Percentiles rank a stretch among this genome's conserved stretches.
Conservation (phyloP, 1,140 invertebrate genomes). For the Drosophila rhopaloa region DNA sequence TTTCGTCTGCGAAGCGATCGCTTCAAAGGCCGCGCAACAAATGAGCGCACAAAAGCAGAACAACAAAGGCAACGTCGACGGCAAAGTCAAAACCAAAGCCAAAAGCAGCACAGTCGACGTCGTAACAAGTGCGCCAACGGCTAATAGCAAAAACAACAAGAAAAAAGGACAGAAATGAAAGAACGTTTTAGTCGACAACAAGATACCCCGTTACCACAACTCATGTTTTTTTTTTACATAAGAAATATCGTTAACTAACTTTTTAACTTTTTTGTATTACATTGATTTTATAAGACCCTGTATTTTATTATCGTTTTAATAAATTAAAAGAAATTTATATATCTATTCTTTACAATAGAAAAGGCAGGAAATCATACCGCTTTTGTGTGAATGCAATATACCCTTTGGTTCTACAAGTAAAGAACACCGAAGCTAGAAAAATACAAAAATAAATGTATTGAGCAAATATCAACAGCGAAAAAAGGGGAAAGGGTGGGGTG, state of each 20-base stretch:
- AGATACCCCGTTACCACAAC: not conserved
- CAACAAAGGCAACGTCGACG: constrained; percentile 32
- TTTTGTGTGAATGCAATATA: too few relatives aligned
- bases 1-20: constrained; percentile 61
- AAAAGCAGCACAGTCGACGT: constrained; percentile 32
- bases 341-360: too few relatives aligned
- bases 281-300: too few relatives aligned
- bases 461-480: constrained; percentile 69
- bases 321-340: too few relatives aligned
- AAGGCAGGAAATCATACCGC: too few relatives aligned
- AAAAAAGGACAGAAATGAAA: constrained; percentile 5
- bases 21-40: constrained; percentile 72
- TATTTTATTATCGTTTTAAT: too few relatives aligned
- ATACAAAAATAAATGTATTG: constrained; percentile 78
- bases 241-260: too few relatives aligned
- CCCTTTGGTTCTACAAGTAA: too few relatives aligned
- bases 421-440: constrained; percentile 31
- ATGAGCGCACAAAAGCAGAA: constrained; percentile 64
- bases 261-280: too few relatives aligned
- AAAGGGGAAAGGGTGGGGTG: not conserved
- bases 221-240: not conserved
- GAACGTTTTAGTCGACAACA: not conserved
- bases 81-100: constrained; percentile 28
- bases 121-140: constrained; percentile 71
- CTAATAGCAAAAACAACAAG: constrained; percentile 26